Evolutionary conservation across 2,888 invertebrate species (phyloP), one percentile per base, ranked within the genome.

Genomic region (Macrosoma leucophasiata): DNA sequence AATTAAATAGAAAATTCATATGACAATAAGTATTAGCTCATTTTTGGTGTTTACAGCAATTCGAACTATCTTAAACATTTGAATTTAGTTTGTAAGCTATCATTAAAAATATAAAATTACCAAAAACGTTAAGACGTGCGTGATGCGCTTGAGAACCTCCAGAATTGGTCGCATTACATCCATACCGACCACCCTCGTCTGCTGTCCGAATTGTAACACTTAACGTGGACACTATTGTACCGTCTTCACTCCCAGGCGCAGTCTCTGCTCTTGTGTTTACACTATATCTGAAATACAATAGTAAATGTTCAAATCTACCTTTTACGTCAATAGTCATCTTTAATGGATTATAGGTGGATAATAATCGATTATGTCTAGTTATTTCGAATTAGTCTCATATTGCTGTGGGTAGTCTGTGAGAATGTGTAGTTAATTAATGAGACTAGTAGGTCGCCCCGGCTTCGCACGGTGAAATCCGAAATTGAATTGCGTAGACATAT

Each of bases 181-280:
- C 91, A 69, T 95, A 96, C 48, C 93, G 86, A 1, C 94, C 95
- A 11, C 95, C 95, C 70, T 95, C 95, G 52, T 94, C 91, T 8
- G 93, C 89, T 25, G 90, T 88, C 34, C 92, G 89, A 41, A 90
- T 89, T 23, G 91, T 90, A 50, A 94, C 90, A 84, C 93, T 94
- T 52, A 94, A 85, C 65, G 93, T 92, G 56, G 93, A 93, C 59
- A 94, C 91, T 54, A 94, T 81, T 0, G 72, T 72, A 2, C 79
- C 81, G 52, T 81, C 79, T 31, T 81, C 82, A 28, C 58, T 68
- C 3, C 72, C 74, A 15, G 75, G 70, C 8, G 73, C 38, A 10
- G 76, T 53, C 51, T 84, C 82, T 18, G 84, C 84, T 59, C 78
- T 70, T 35, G 82, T 82, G 45, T 72, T 84, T 21, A 82, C 71